Evolutionary conservation across 2,113 vertebrate genomes (phyloP).

Genomic region (Motacilla alba): DNA sequence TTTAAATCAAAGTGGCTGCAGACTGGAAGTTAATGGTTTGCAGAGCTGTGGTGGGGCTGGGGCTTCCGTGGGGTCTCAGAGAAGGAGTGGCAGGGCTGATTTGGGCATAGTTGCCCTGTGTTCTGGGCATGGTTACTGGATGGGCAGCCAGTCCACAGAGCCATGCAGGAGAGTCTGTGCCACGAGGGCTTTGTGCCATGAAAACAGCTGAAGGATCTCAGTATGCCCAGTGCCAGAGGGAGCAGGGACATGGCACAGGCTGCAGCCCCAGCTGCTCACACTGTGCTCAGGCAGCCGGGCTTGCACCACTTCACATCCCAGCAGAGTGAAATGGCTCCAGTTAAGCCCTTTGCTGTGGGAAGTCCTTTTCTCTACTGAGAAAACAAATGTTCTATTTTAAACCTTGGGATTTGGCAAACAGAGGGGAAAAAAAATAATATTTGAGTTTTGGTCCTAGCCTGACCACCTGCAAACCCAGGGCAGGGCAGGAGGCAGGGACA

Average conservation of each 20-base stretch:
- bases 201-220: background rate
- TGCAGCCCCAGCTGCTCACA: background rate
- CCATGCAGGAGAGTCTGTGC: background rate
- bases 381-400: background rate
- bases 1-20: background rate
- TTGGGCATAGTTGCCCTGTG: background rate
- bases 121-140: fast-evolving
- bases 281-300: background rate
- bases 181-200: background rate
- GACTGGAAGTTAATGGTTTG: background rate
- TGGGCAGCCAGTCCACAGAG: background rate
- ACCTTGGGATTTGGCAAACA: background rate
- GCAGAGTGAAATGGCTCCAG: background rate
- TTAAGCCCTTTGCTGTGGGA: background rate
- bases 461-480: background rate
- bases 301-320: background rate
- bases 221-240: background rate
- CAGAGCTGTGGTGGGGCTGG: background rate
- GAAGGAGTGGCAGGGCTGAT: background rate
- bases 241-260: background rate
- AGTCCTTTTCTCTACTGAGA: background rate
- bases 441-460: background rate
- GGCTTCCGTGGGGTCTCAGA: fast-evolving
- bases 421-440: background rate
- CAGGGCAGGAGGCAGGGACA: background rate